Evolutionary conservation across 1,140 invertebrate species (phyloP), one percentile per base, ranked within the genome.

Genomic region (Stenopsyche tienmushanensis): DNA sequence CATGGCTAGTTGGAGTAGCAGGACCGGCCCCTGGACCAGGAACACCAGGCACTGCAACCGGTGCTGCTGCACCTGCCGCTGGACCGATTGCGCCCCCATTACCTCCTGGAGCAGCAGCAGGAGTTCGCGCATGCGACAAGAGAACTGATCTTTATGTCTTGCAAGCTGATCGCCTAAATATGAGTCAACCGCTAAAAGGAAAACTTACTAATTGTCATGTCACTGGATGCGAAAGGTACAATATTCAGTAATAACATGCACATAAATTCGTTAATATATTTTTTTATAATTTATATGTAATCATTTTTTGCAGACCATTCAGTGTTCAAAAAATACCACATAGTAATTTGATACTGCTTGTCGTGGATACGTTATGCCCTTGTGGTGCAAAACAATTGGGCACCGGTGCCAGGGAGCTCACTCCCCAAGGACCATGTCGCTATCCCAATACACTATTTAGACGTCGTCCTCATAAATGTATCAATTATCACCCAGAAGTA

Each of bases 281-380:
- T n/a, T n/a, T n/a, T n/a, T n/a, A n/a, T n/a, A n/a, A n/a, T n/a
- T n/a, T n/a, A n/a, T n/a, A n/a, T n/a, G n/a, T n/a, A n/a, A n/a
- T 57, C 42, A 39, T 25, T 62, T 20, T 57, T 67, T 64, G 15
- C 77, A 93, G 91, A 69, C 92, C 92, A 10, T 96, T 96, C 78
- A 95, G 93, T 77, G 92, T 95, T 9, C 93, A 96, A 73, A 93
- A 93, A 79, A 93, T 96, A 71, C 91, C 88, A 39, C 90, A 93
- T 73, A 95, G 93, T 71, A 96, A 96, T 82, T 78, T 96, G 47
- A 92, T 96, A 54, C 78, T 96, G 57, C 79, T 96, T 21, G 93
- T 94, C 41, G 92, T 94, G 50, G 92, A 95, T 75, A 95, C 91
- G 0, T 76, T 92, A 59, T 96, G 93, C 79, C 91, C 91, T 26